A percentile compares a stretch with the other conserved stretches of the same genome.
Evolutionary conservation across 2,113 vertebrate genomes (phyloP).

Genomic region (Nannobrachium achirus): DNA sequence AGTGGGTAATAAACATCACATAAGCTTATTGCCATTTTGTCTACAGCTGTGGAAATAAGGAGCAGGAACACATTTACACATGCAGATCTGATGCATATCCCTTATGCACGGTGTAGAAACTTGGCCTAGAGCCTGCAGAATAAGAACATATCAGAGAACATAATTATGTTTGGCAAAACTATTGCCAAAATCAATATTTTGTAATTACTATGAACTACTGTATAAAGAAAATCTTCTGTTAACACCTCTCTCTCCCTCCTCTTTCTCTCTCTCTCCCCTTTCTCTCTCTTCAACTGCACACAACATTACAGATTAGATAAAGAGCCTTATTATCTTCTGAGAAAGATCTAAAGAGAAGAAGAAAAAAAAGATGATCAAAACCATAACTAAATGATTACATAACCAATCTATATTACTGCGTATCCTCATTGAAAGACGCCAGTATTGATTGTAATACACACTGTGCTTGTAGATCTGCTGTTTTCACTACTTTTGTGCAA

Average conservation of each 20-base stretch:
- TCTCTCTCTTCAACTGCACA: neutral
- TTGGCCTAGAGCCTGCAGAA: neutral
- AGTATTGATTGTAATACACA: neutral
- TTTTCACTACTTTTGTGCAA: too few relatives aligned
- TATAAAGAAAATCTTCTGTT: neutral
- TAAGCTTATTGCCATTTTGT: neutral
- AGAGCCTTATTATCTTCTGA: neutral
- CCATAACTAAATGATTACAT: neutral
- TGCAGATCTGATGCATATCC: neutral
- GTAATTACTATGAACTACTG: too few relatives aligned
- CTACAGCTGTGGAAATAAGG: neutral
- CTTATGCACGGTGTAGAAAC: neutral
- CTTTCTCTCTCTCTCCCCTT: neutral
- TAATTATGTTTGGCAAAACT: neutral
- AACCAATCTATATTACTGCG: neutral
- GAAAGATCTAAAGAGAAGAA: neutral
- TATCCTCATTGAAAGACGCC: neutral
- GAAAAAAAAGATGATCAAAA: neutral
- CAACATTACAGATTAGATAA: neutral
- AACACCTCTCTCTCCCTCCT: neutral
- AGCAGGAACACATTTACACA: neutral
- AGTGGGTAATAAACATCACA: neutral
- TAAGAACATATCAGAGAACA: too few relatives aligned
- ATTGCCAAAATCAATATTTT: neutral
- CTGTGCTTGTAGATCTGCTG: too few relatives aligned